Evolutionary conservation across 1,140 invertebrate genomes (phyloP), one percentile per base, ranked within the genome.

Genomic region (Eriocheir sinensis): DNA sequence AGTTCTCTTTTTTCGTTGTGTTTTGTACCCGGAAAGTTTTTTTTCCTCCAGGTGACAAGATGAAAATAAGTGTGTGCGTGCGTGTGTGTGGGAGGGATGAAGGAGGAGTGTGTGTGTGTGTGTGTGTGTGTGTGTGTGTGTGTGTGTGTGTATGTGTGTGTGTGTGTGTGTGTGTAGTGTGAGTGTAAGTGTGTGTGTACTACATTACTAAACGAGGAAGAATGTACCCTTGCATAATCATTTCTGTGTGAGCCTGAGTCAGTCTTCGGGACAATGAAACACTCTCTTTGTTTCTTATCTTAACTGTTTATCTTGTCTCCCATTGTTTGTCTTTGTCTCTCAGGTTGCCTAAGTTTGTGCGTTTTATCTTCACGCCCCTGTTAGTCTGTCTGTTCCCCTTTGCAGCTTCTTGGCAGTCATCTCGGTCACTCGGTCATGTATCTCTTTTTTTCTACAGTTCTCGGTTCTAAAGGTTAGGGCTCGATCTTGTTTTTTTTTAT

Each of bases 151-250:
- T 86, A n/a, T 86, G 40, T 41, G 40, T 86, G 40, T 86, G 40
- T 83, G 40, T 86, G 40, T 86, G 40, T 86, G 83, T 86, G 40
- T 86, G 83, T 41, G 40, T 86, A n/a, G n/a, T n/a, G n/a, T n/a
- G n/a, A n/a, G n/a, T n/a, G n/a, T n/a, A n/a, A n/a, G n/a, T n/a
- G n/a, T n/a, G n/a, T n/a, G n/a, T n/a, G n/a, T n/a, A n/a, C n/a
- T n/a, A n/a, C n/a, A n/a, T n/a, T n/a, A n/a, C n/a, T n/a, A n/a
- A n/a, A n/a, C n/a, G n/a, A n/a, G n/a, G n/a, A n/a, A n/a, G n/a
- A n/a, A n/a, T n/a, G n/a, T n/a, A n/a, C n/a, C n/a, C n/a, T n/a
- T n/a, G n/a, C n/a, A n/a, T n/a, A n/a, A n/a, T n/a, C n/a, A n/a
- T 83, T 32, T 36, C 9, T 83, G 27, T 36, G 34, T 4, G 27